These are phyloP conservation scores for Syndactyla subalaris DNA, from an alignment of 2,797 vertebrate species.

Conservation along the genomic window DNA sequence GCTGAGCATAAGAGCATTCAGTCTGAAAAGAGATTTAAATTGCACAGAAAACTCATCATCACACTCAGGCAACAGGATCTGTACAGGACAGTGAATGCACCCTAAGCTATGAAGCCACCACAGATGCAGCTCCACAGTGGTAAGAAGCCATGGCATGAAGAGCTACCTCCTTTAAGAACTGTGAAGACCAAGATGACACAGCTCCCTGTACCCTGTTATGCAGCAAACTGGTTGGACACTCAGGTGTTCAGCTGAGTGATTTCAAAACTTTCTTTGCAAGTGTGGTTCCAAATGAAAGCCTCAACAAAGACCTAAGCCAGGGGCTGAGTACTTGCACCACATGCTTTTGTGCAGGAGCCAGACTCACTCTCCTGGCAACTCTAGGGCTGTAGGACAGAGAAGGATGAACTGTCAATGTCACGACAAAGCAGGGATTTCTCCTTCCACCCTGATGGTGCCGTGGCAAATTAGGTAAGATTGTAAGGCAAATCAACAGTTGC, in stretches of 20 bases:
- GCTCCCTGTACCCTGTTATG: background rate
- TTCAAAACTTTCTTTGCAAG: background rate
- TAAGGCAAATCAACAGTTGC: background rate
- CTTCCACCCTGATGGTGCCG: background rate
- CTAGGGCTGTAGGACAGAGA: background rate
- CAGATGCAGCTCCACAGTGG: background rate
- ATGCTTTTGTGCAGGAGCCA: background rate
- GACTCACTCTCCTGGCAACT: background rate
- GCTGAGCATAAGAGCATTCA: background rate
- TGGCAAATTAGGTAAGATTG: background rate
- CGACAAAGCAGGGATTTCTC: background rate
- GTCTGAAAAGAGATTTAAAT: background rate
- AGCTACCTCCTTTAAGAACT: background rate
- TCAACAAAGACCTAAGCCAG: background rate
- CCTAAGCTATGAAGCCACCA: background rate
- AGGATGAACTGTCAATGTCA: background rate
- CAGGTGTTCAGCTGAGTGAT: background rate
- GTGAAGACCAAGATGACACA: background rate
- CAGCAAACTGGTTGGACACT: background rate
- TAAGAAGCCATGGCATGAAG: background rate
- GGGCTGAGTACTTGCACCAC: background rate
- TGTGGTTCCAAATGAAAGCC: background rate
- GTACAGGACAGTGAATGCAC: background rate
- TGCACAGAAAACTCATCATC: background rate
- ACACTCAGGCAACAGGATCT: background rate